phyloP scores from a whole-genome alignment of 2,797 vertebrate species.

The Naso thynnoides region DNA sequence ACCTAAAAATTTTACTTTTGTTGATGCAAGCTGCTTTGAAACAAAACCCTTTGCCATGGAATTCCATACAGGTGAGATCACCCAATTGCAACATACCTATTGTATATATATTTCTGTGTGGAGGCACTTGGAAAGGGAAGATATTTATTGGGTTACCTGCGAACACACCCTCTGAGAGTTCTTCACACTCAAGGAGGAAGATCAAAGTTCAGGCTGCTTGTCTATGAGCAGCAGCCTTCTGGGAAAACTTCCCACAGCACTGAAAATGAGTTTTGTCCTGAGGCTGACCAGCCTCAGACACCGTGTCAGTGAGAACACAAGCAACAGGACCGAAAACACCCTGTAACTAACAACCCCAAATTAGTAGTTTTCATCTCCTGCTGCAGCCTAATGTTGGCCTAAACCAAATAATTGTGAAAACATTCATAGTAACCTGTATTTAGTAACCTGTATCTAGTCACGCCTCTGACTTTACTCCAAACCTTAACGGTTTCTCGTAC shows the following conservation, averaged over 20 bases:
- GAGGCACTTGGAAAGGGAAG: slow-evolving; percentile 31
- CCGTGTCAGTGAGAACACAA: slow-evolving; percentile 53
- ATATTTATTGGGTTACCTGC: slow-evolving; percentile 61
- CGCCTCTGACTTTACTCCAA: slow-evolving; percentile 11
- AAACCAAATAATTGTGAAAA: slow-evolving; percentile 41
- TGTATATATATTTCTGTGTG: slow-evolving; percentile 30
- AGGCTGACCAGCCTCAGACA: slow-evolving; percentile 71
- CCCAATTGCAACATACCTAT: slow-evolving; percentile 34
- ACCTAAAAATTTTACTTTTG: neutral
- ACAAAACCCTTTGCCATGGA: slow-evolving; percentile 3
- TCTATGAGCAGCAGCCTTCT: slow-evolving; percentile 28
- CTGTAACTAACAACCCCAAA: slow-evolving; percentile 52
- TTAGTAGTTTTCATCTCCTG: slow-evolving; percentile 57
- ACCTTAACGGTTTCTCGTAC: slow-evolving; percentile 49
- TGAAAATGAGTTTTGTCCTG: slow-evolving; percentile 59
- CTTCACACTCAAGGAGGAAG: slow-evolving; percentile 54
- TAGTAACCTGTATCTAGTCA: slow-evolving; percentile 24
- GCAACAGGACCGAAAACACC: slow-evolving; percentile 35
- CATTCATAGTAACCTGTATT: slow-evolving; percentile 43
- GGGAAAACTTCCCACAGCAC: slow-evolving; percentile 74
- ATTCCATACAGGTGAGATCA: slow-evolving; percentile 29
- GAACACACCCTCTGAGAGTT: slow-evolving; percentile 55
- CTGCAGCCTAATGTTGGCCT: slow-evolving; percentile 33
- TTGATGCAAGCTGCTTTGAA: slow-evolving; percentile 25
- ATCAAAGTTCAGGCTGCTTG: slow-evolving; percentile 76